Evolutionary conservation across 2,888 invertebrate genomes (phyloP), one percentile per base, ranked within the genome.

Genomic region (Aromia moschata): DNA sequence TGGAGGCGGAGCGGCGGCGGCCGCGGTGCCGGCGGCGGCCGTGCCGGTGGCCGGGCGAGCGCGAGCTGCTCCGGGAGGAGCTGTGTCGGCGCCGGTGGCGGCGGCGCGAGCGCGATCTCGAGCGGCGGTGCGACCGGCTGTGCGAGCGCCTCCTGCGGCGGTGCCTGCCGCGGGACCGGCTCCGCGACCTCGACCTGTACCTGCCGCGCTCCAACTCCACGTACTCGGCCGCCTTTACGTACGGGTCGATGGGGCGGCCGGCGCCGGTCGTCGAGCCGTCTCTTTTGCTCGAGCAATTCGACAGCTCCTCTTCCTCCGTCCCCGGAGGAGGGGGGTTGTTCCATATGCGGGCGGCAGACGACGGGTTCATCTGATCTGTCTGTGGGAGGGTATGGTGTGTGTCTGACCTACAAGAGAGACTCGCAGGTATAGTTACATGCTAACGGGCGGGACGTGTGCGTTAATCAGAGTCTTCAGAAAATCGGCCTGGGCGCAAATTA

Each of bases 371-470:
- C 67, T 74, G 72, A 65, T 76, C 77, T 79, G 79, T 80, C 67
- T 73, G 70, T 69, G 63, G 63, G 61, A n/a, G n/a, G n/a, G n/a
- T n/a, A n/a, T n/a, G n/a, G n/a, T n/a, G n/a, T n/a, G n/a, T n/a
- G 74, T 69, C 73, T 68, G 70, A 80, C 81, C 81, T 81, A 81
- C 80, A 81, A 81, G 78, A 81, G 81, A 81, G 52, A 81, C 81
- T 81, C 80, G 79, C 79, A 81, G 80, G 79, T 81, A 80, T 81
- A 81, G 72, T 79, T 77, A 79, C 76, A 78, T 77, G 79, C 75
- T n/a, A 73, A 76, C 73, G 70, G 68, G 70, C 65, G 59, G 53
- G 68, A 70, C 65, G 59, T 51, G 58, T 54, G 56, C 51, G 64
- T 33, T 59, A 56, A 65, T 68, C 65, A 68, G n/a, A n/a, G 63